Percentiles rank a stretch among this genome's conserved stretches.
Evolutionary conservation across 2,888 invertebrate genomes (phyloP).

Genomic region (Microctonus brassicae): DNA sequence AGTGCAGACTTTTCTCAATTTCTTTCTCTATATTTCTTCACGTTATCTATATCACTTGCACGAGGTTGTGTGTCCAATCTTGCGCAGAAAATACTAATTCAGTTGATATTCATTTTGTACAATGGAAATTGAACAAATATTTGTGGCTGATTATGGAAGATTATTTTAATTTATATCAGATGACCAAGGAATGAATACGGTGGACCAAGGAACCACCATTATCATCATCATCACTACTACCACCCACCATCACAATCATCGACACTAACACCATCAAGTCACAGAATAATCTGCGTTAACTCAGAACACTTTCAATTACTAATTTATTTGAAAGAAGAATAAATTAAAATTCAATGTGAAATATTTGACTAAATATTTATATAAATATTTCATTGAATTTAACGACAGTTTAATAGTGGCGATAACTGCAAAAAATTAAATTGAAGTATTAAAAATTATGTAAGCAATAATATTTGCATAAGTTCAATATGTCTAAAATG

Average conservation of each 20-base stretch:
- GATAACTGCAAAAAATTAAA: background rate
- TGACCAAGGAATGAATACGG: conserved; percentile 9
- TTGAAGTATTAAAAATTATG: background rate
- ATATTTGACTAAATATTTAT: too few species aligned
- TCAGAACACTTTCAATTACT: background rate
- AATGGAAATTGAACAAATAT: background rate
- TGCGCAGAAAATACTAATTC: conserved; percentile 15
- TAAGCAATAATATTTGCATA: background rate
- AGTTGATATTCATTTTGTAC: background rate
- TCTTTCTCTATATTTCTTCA: background rate
- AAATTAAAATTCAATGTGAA: too few species aligned
- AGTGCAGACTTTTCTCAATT: too few species aligned
- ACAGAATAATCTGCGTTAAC: background rate
- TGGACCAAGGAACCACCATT: background rate
- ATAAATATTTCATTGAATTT: too few species aligned
- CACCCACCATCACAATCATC: background rate
- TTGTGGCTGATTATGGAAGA: background rate
- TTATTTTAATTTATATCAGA: conserved; percentile 12
- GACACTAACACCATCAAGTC: background rate
- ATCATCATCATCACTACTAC: background rate
- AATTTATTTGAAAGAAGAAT: too few species aligned
- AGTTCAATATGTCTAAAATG: conserved; percentile 2
- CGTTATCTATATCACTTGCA: background rate
- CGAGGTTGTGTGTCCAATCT: conserved; percentile 3
- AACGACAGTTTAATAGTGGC: background rate